Evolutionary conservation across 2,113 vertebrate genomes (phyloP), one percentile per base, ranked within the genome.

Genomic region (Erinaceus europaeus): DNA sequence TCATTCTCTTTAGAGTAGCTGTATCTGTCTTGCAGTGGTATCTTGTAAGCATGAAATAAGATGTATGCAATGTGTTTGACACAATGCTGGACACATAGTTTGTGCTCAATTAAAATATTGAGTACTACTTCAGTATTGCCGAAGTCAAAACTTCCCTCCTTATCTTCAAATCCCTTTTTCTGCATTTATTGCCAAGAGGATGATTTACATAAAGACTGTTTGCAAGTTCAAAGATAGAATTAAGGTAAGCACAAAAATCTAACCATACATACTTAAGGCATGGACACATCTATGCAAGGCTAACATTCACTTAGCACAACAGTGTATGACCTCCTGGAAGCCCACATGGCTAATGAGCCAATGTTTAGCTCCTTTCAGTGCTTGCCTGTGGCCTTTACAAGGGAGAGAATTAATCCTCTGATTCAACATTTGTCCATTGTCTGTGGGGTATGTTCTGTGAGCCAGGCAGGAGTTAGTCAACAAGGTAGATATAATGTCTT

Each of bases 91-190:
- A 5, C 14, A 78, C 20, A 59, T 34, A 72, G 18, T 64, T 73
- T 74, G 8, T 73, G 18, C 27, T 81, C 42, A 74, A 1, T 76
- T 86, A 88, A 85, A 76, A 59, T 32, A 9, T n/a, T 50, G 23
- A n/a, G 42, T 36, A 53, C 3, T 27, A 34, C 46, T 85, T 61
- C 72, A 20, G 9, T 59, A 17, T 81, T 77, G 53, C 57, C 81
- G 21, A 93, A 72, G 61, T 76, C 42, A 73, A 74, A 90, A 48
- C 36, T 61, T 25, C 25, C 14, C 78, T 73, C 27, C 29, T 92
- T n/a, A 1, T 29, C 14, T 69, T 86, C 90, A 68, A 18, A 44
- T 32, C 36, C 8, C 4, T 77, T 78, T 21, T 73, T 90, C 73
- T 53, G 25, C 25, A 72, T 27, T 11, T 55, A 2, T n/a, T 50